These are phyloP conservation scores for Caenorhabditis becei DNA, from an alignment of 2,888 invertebrate species.

Conservation along the genomic window DNA sequence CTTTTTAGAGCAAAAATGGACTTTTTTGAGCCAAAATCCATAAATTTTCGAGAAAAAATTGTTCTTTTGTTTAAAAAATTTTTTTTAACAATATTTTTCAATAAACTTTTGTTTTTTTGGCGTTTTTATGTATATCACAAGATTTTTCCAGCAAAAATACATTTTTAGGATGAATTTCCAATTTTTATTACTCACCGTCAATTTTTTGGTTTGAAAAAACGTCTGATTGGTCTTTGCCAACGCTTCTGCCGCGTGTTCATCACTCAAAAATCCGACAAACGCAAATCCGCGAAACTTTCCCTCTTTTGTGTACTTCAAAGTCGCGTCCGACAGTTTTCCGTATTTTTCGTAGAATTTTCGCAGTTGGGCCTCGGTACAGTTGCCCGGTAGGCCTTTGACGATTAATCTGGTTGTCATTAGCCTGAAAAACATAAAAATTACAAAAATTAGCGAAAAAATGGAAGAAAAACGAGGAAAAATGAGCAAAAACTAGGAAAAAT, in stretches of 20 bases:
- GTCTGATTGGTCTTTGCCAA: constrained; percentile 89
- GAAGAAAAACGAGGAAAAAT: constrained; percentile 13
- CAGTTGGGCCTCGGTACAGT: constrained; percentile 73
- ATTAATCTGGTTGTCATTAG: constrained; percentile 74
- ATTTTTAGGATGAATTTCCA: too few relatives aligned
- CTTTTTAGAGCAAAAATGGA: too few relatives aligned
- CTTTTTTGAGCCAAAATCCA: too few relatives aligned
- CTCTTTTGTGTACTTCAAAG: constrained; percentile 90
- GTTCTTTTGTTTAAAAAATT: too few relatives aligned
- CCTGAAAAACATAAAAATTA: constrained; percentile 18
- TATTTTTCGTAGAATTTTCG: constrained; percentile 69
- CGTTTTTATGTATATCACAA: too few relatives aligned
- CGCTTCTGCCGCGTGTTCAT: constrained; percentile 89
- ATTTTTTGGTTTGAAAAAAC: constrained; percentile 89
- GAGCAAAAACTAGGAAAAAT: constrained; percentile 11
- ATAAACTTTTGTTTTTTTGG: too few relatives aligned
- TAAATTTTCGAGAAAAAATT: not conserved
- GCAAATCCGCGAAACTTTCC: constrained; percentile 95
- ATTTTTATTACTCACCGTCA: constrained; percentile 86
- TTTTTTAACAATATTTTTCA: too few relatives aligned
- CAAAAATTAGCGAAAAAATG: constrained; percentile 5
- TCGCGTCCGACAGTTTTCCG: constrained; percentile 89
- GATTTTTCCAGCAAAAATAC: too few relatives aligned
- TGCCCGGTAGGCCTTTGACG: constrained; percentile 76
- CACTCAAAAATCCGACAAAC: constrained; percentile 92